Percentiles rank a stretch among this genome's conserved stretches.
Evolutionary conservation across 2,797 vertebrate species (phyloP).

Genomic region (Bradypodion pumilum): DNA sequence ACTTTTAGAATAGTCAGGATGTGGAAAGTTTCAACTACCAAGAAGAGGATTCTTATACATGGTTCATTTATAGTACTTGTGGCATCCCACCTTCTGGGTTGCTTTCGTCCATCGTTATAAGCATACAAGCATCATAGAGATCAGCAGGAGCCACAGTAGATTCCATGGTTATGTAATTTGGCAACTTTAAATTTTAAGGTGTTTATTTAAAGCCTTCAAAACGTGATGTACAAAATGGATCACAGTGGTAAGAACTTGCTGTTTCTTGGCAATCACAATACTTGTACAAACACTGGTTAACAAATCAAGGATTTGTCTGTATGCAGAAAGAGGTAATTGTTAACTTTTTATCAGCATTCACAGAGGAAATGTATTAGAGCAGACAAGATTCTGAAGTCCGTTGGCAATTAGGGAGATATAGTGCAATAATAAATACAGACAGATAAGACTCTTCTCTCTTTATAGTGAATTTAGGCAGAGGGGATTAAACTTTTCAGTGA

Average conservation of each 20-base stretch:
- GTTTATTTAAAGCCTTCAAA: slow-evolving; percentile 12
- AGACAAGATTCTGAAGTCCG: slow-evolving; percentile 47
- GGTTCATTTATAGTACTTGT: background rate
- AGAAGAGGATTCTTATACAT: background rate
- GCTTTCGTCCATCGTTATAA: background rate
- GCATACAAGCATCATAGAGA: background rate
- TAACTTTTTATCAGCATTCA: slow-evolving; percentile 72
- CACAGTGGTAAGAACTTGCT: slow-evolving; percentile 11
- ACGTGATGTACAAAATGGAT: slow-evolving; percentile 9
- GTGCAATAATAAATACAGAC: slow-evolving; percentile 50
- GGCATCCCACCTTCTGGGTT: background rate
- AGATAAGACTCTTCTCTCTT: slow-evolving; percentile 42
- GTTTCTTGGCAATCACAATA: slow-evolving; percentile 35
- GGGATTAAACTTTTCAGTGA: slow-evolving; percentile 42
- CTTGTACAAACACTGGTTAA: slow-evolving; percentile 45
- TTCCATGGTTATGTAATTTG: background rate
- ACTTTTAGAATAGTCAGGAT: background rate
- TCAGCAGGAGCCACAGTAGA: background rate
- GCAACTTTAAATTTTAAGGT: background rate
- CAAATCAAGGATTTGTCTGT: slow-evolving; percentile 62
- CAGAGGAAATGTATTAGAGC: slow-evolving; percentile 67
- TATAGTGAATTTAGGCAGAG: slow-evolving; percentile 56
- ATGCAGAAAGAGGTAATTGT: slow-evolving; percentile 69
- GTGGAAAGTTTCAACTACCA: background rate
- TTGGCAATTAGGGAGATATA: slow-evolving; percentile 41